Evolutionary conservation across 2,797 vertebrate genomes (phyloP).

Genomic region (Hemitrygon akajei): DNA sequence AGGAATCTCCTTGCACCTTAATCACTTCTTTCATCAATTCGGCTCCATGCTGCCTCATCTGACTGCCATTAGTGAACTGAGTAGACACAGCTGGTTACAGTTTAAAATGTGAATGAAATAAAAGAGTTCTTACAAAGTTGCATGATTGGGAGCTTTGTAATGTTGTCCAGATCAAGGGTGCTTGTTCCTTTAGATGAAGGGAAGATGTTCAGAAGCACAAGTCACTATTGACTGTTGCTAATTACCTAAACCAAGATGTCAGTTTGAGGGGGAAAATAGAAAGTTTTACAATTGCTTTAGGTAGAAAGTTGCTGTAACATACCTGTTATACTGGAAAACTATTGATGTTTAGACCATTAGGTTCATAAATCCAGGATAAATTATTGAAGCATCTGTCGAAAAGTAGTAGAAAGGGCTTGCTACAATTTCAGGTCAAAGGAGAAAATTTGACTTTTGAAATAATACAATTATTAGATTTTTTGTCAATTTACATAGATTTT

Average conservation of each 20-base stretch:
- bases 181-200: constrained; percentile 1
- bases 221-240: neutral
- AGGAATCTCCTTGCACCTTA: constrained; percentile 35
- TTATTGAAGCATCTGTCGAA: neutral
- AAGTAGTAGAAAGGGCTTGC: neutral
- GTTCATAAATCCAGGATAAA: neutral
- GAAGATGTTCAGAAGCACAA: neutral
- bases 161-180: constrained; percentile 24
- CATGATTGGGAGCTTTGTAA: constrained; percentile 22
- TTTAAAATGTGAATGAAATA: constrained; percentile 33
- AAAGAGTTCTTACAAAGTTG: constrained; percentile 13
- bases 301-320: neutral
- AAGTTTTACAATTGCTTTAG: constrained; percentile 5
- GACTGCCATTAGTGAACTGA: constrained; percentile 31
- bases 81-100: constrained; percentile 28
- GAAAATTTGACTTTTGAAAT: neutral
- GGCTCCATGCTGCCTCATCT: constrained; percentile 15
- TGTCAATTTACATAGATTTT: neutral
- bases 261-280: neutral
- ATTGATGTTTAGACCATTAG: neutral
- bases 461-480: neutral
- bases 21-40: constrained; percentile 32
- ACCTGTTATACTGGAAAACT: neutral
- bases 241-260: neutral
- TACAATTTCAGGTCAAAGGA: neutral